Evolutionary conservation across 2,888 invertebrate species (phyloP).

Genomic region (Acanthosepion esculentum): DNA sequence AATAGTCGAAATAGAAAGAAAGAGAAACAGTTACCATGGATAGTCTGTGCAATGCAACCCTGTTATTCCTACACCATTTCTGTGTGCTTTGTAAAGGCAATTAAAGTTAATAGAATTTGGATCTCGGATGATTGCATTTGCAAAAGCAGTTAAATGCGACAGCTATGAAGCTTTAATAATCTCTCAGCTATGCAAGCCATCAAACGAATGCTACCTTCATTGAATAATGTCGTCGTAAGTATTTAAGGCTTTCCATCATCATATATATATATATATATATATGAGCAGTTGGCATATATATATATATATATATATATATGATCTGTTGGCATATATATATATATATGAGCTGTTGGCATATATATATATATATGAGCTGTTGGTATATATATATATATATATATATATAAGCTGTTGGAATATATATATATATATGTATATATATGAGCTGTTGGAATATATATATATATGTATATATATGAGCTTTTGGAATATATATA

Average conservation of each 20-base stretch:
- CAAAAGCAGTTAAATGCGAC: not conserved
- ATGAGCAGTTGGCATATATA: no score
- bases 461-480: not conserved
- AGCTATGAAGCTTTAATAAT: not conserved
- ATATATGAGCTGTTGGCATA: no score
- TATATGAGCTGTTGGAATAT: no score
- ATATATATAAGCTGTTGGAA: no score
- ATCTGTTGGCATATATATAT: no score
- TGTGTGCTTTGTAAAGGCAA: not conserved
- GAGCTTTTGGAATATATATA: no score
- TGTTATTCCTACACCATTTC: not conserved
- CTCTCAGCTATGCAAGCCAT: not conserved
- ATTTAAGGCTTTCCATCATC: not conserved
- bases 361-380: no score
- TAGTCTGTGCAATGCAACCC: not conserved
- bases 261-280: not conserved
- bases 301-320: not conserved
- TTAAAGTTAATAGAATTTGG: slow-evolving; percentile 22
- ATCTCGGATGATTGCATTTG: not conserved
- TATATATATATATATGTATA: slow-evolving; percentile 14
- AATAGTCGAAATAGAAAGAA: not conserved
- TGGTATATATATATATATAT: no score
- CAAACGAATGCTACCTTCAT: not conserved
- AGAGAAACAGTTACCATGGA: not conserved
- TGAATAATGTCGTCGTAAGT: not conserved